A percentile compares a stretch with the other conserved stretches of the same genome.
Evolutionary conservation across 2,888 invertebrate genomes (phyloP).

Genomic region (Leptopterna dolabrata): DNA sequence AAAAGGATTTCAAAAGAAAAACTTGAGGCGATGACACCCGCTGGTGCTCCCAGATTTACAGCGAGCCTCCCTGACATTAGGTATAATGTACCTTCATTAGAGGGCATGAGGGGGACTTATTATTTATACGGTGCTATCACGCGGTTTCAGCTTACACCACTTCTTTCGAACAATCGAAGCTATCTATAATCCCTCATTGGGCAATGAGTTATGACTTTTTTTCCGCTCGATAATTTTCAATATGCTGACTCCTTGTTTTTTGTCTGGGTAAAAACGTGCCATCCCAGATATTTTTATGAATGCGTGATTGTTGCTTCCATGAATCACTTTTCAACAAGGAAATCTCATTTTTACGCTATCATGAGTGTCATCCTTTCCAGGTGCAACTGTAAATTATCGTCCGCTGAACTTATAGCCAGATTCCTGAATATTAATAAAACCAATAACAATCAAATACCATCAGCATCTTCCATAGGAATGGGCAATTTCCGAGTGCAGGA

Average conservation of each 20-base stretch:
- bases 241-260: constrained; percentile 33
- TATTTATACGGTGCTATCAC: constrained; percentile 45
- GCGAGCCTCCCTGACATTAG: constrained; percentile 37
- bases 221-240: constrained; percentile 31
- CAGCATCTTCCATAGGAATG: background rate
- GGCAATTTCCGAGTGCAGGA: too few relatives aligned
- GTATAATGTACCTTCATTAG: constrained; percentile 50
- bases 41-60: constrained; percentile 39
- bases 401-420: background rate
- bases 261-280: background rate
- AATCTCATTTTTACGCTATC: background rate
- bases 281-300: background rate
- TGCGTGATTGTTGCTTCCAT: background rate
- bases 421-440: background rate
- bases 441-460: background rate
- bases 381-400: background rate
- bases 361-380: background rate
- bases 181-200: constrained; percentile 32
- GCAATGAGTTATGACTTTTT: background rate
- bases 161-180: constrained; percentile 4
- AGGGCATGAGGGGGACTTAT: background rate
- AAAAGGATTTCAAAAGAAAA: background rate
- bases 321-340: constrained; percentile 11
- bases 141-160: constrained; percentile 34
- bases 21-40: constrained; percentile 30